phyloP scores from a whole-genome alignment of 2,797 vertebrate species.

The Urocyon cinereoargenteus region DNA sequence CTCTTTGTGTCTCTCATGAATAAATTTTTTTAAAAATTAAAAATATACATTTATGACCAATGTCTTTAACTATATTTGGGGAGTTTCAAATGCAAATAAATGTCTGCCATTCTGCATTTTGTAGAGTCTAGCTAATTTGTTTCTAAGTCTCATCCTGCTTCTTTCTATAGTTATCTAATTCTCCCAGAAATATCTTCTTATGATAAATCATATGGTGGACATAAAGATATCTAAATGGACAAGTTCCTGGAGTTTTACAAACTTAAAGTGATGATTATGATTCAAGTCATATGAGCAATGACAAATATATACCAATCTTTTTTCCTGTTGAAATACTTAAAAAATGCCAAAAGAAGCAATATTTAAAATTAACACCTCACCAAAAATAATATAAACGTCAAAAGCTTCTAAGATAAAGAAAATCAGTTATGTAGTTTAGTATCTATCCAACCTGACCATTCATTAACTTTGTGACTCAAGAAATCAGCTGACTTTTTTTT shows the following conservation, averaged over 20 bases:
- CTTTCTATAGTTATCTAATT: not conserved
- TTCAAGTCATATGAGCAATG: slow-evolving; percentile 14
- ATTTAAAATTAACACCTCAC: not conserved
- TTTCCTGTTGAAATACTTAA: not conserved
- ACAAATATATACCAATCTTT: not conserved
- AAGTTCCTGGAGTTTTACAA: slow-evolving; percentile 1
- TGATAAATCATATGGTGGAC: not conserved
- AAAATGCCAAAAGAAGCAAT: not conserved
- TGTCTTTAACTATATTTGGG: not conserved
- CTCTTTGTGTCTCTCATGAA: too few relatives aligned
- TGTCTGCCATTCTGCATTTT: not conserved
- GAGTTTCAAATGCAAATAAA: not conserved
- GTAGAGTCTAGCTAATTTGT: not conserved
- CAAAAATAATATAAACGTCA: not conserved
- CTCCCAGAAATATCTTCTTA: not conserved
- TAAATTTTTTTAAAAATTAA: not conserved
- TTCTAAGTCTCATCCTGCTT: not conserved
- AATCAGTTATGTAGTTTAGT: not conserved
- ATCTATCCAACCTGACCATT: not conserved
- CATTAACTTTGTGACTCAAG: not conserved
- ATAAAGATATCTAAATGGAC: not conserved
- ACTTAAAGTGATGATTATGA: not conserved
- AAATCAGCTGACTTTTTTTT: not conserved
- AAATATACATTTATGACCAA: not conserved
- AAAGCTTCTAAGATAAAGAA: not conserved